Evolutionary conservation across 2,113 vertebrate genomes (phyloP), one percentile per base, ranked within the genome.

Genomic region (Eulemur rufifrons): DNA sequence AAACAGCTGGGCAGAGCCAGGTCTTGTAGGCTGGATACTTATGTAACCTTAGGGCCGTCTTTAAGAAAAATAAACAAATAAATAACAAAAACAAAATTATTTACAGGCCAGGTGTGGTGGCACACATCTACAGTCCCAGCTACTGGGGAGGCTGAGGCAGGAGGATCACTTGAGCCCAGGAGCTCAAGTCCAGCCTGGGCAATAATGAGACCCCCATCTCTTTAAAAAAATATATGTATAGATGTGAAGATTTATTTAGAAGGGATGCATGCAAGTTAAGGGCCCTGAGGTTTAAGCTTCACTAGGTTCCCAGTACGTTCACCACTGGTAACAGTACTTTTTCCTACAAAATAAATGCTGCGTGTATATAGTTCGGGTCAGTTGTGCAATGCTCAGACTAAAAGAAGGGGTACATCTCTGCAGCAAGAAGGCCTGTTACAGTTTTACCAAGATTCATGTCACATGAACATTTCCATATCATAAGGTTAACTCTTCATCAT

Each of bases 401-500:
- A 64, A 80, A n/a, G 23, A 74, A 29, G 20, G 5, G 7, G 14
- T 68, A 5, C 13, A n/a, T 76, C 64, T 86, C 66, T 86, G 54
- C 34, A 61, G 39, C 6, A 13, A 73, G 63, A 77, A 68, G 39
- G 10, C 34, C 83, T 74, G 37, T 47, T 25, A 61, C 11, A 27
- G 39, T 34, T 94, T 86, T 93, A 32, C 91, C 63, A 97, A 95
- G 50, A 71, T 52, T 91, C 47, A 52, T 37, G 34, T 39, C 27
- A 34, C 17, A 34, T 86, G 89, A 95, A 86, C 14, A 95, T 97
- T 97, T 98, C 68, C 82, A 18, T 89, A 39, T 96, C 27, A 10
- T 96, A 93, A 98, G 91, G 83, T 66, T 84, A 82, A 91, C 39
- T 93, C 92, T 91, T 93, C 83, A 25, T 83, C 32, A n/a, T 97